Base-by-base conservation (phyloP, 2,113 vertebrate species). In the Pachyramphus minor region DNA sequence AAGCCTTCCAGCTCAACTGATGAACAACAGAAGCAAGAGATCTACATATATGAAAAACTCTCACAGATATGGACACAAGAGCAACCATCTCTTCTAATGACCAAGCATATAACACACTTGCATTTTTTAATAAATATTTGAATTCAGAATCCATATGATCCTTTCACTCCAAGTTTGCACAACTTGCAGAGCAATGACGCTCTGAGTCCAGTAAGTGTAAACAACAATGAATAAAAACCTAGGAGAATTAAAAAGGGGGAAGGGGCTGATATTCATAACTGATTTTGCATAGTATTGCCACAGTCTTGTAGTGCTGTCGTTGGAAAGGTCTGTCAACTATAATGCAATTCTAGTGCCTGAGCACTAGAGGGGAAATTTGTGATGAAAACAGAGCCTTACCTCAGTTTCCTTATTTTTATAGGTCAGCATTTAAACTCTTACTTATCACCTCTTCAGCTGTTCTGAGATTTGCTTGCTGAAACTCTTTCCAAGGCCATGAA, bases 391-490 rank as follows among this genome's bases (percentile, higher is more conserved):
- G 8, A 82, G 27, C 19, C 35, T 49, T 74, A 78, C 78, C 95
- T 96, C 90, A 90, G 85, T 95, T 96, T 92, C 72, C 82, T 86
- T 35, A 67, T 55, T 89, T 90, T 67, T 16, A 37, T 7, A 52
- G 30, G 55, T 25, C 73, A 92, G n/a, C 11, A 44, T 53, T 90
- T 71, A 73, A 81, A 24, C 0, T 20, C 33, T 44, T 39, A 42
- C 22, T 58, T 56, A 78, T 10, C 25, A 41, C 5, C 15, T 68
- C 59, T 85, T 83, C 50, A 63, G n/a, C 53, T 50, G 18, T 35
- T 67, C 9, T 5, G 22, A 77, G 13, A 55, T 84, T 60, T 73
- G 37, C 76, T 31, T 33, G 39, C 18, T 50, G 59, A 80, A 90
- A 72, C 28, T 84, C 37, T 0, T 83, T 74, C 67, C 11, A 10